These are phyloP conservation scores for Eclectus roratus DNA, from an alignment of 2,113 vertebrate species.

Conservation along the genomic window DNA sequence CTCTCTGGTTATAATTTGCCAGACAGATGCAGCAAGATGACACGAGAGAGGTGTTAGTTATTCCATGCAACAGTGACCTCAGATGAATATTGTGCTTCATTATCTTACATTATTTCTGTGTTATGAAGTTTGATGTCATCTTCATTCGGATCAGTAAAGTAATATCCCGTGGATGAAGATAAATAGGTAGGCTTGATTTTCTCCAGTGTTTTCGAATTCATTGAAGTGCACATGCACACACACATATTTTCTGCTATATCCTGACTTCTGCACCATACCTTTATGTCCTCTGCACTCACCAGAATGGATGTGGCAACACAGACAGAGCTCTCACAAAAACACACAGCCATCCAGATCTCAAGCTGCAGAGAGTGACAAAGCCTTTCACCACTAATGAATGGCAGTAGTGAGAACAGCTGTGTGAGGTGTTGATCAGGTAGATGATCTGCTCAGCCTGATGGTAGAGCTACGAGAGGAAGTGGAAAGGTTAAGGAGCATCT, in stretches of 20 bases:
- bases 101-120: constrained; percentile 1
- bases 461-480: neutral
- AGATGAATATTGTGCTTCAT: constrained; percentile 26
- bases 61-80: constrained; percentile 28
- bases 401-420: neutral
- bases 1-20: constrained; percentile 7
- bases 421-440: neutral
- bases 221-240: neutral
- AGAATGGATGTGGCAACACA: neutral
- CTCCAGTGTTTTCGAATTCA: neutral
- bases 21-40: neutral
- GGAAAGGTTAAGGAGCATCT: neutral
- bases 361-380: neutral
- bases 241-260: neutral
- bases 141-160: constrained; percentile 25
- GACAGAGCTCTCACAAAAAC: neutral
- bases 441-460: neutral
- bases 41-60: constrained; percentile 18
- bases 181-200: neutral
- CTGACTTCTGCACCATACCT: neutral
- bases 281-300: neutral
- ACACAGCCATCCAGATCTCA: neutral
- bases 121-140: neutral
- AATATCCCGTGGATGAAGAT: neutral
- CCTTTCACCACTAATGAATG: neutral